Percentiles rank a stretch among this genome's conserved stretches.
Evolutionary conservation across 1,140 invertebrate species (phyloP).

Genomic region (Lepidotrigona ventralis): DNA sequence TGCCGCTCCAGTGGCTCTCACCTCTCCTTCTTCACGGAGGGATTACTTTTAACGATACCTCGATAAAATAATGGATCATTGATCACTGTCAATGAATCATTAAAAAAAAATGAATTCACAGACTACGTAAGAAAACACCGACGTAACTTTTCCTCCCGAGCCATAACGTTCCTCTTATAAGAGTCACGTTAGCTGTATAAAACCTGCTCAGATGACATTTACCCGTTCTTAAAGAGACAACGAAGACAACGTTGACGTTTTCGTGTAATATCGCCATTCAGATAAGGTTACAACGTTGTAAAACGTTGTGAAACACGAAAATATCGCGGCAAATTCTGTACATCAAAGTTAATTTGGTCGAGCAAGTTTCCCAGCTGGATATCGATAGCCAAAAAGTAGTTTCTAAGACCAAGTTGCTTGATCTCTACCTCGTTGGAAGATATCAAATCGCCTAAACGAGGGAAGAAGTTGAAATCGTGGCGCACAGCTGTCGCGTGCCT

Average conservation of each 20-base stretch:
- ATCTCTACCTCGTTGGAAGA: slow-evolving; percentile 8
- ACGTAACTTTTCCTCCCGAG: not conserved
- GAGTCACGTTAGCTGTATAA: not conserved
- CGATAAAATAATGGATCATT: not conserved
- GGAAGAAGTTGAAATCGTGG: slow-evolving; percentile 37
- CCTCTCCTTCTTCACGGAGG: not conserved
- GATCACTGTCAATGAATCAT: not conserved
- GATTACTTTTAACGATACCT: not conserved
- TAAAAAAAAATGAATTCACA: not conserved
- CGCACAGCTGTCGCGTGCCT: slow-evolving; percentile 62
- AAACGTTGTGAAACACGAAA: not conserved
- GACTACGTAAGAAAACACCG: not conserved
- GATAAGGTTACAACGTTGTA: too few relatives aligned
- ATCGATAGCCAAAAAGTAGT: not conserved
- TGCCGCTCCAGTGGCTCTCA: slow-evolving; percentile 15
- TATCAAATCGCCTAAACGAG: slow-evolving; percentile 47
- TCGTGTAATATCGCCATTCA: not conserved
- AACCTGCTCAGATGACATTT: not conserved
- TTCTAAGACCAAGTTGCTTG: not conserved
- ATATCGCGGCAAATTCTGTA: not conserved
- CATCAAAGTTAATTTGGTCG: not conserved
- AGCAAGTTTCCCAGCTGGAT: not conserved
- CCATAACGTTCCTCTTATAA: not conserved
- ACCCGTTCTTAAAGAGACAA: too few relatives aligned
- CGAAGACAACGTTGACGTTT: not conserved